These are phyloP conservation scores for Argynnis bischoffii DNA, from an alignment of 2,888 invertebrate genomes.

Conservation along the genomic window DNA sequence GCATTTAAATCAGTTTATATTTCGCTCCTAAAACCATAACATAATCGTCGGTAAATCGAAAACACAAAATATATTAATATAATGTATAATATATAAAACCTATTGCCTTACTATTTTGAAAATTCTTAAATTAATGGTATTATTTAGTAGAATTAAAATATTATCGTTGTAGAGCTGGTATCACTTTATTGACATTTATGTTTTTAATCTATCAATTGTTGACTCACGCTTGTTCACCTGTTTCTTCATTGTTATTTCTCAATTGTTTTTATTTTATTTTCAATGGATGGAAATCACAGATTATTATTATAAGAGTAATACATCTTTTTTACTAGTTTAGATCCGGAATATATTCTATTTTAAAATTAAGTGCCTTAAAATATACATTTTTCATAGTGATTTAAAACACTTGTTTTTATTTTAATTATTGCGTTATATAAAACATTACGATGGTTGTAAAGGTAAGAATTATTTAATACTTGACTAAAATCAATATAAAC, in stretches of 20 bases:
- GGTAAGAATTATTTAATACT: conserved; percentile 22
- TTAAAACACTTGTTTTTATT: conserved; percentile 6
- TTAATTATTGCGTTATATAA: conserved; percentile 7
- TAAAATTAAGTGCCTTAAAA: conserved; percentile 22
- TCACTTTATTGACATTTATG: conserved; percentile 12
- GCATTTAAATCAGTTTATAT: too few relatives aligned
- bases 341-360: neutral
- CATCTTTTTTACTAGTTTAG: neutral
- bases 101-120: too few relatives aligned
- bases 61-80: too few relatives aligned
- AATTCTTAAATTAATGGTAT: too few relatives aligned
- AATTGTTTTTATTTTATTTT: conserved; percentile 33
- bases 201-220: conserved; percentile 24
- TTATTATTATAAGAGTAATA: conserved; percentile 6
- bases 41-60: too few relatives aligned
- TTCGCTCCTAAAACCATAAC: too few relatives aligned
- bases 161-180: neutral
- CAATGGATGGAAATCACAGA: conserved; percentile 5
- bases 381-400: conserved; percentile 15
- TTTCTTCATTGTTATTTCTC: conserved; percentile 26
- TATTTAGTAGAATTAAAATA: too few relatives aligned
- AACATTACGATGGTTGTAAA: conserved; percentile 32
- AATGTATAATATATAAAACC: too few relatives aligned
- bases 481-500: conserved; percentile 15
- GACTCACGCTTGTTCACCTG: conserved; percentile 28